A percentile compares a stretch with the other conserved stretches of the same genome.
Conservation (phyloP, 2,888 invertebrate genomes). For the Ochlodes sylvanus region DNA sequence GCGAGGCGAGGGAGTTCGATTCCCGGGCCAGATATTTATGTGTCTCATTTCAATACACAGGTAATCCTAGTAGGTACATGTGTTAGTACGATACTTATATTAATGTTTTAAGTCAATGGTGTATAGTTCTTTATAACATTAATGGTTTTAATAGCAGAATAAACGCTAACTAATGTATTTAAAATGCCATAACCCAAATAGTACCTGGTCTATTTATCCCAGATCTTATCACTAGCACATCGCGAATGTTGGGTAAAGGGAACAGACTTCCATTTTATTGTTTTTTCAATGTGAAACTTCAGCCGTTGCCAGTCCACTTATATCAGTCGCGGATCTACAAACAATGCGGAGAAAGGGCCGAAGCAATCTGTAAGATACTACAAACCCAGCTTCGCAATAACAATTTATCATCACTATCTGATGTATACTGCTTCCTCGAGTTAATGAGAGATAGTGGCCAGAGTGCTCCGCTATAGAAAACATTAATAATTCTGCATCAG, state of each 20-base stretch:
- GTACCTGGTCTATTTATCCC: too few relatives aligned
- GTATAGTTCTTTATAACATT: too few relatives aligned
- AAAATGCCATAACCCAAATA: neutral
- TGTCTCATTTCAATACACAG: too few relatives aligned
- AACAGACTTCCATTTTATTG: neutral
- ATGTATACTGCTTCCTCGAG: conserved; percentile 54
- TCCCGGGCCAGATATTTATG: too few relatives aligned
- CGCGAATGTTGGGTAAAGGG: too few relatives aligned
- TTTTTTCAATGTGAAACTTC: neutral
- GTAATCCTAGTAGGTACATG: too few relatives aligned
- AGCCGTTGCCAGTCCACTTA: neutral
- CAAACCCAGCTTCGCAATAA: conserved; percentile 53
- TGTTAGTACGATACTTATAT: too few relatives aligned
- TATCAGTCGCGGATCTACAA: conserved; percentile 24
- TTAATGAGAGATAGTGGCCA: conserved; percentile 54
- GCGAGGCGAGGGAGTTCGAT: too few relatives aligned
- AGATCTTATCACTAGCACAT: too few relatives aligned
- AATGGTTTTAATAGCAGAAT: too few relatives aligned
- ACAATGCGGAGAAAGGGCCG: conserved; percentile 54
- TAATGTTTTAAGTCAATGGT: too few relatives aligned
- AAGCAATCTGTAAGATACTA: conserved; percentile 50
- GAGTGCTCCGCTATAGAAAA: conserved; percentile 38
- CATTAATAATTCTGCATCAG: conserved; percentile 28
- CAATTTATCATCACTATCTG: conserved; percentile 69
- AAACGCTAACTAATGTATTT: too few relatives aligned